Evolutionary conservation across 2,113 vertebrate species (phyloP).

Genomic region (Leptobrachium leishanense): DNA sequence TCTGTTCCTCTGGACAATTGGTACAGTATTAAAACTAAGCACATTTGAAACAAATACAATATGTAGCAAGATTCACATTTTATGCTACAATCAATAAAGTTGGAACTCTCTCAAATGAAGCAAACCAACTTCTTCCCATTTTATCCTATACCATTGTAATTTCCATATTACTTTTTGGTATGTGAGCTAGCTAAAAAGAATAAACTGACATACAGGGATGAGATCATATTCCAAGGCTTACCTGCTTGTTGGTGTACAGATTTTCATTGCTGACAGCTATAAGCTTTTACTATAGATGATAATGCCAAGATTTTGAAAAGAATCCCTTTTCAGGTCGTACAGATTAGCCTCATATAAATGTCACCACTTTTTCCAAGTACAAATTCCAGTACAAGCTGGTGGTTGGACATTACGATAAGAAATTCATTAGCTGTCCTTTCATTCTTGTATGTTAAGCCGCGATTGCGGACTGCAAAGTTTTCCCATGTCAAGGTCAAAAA

Average conservation of each 20-base stretch:
- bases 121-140: too few relatives aligned
- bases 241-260: neutral
- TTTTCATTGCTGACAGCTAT: neutral
- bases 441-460: slow-evolving; percentile 2
- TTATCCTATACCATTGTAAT: too few relatives aligned
- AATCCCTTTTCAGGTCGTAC: neutral
- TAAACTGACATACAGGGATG: neutral
- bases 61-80: too few relatives aligned
- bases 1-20: too few relatives aligned
- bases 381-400: neutral
- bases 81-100: too few relatives aligned
- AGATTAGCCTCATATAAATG: slow-evolving; percentile 3
- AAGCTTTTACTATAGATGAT: neutral
- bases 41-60: too few relatives aligned
- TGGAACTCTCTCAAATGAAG: too few relatives aligned
- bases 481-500: slow-evolving; percentile 9
- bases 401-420: neutral
- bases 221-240: neutral
- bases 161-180: too few relatives aligned
- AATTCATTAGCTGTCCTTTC: slow-evolving; percentile 2
- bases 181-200: neutral
- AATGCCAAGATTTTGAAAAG: neutral
- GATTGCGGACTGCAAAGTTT: slow-evolving; percentile 11
- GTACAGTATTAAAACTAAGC: too few relatives aligned
- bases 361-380: neutral